Evolutionary conservation across 2,888 invertebrate genomes (phyloP), one percentile per base, ranked within the genome.

Genomic region (Lepeophtheirus nordmannii): DNA sequence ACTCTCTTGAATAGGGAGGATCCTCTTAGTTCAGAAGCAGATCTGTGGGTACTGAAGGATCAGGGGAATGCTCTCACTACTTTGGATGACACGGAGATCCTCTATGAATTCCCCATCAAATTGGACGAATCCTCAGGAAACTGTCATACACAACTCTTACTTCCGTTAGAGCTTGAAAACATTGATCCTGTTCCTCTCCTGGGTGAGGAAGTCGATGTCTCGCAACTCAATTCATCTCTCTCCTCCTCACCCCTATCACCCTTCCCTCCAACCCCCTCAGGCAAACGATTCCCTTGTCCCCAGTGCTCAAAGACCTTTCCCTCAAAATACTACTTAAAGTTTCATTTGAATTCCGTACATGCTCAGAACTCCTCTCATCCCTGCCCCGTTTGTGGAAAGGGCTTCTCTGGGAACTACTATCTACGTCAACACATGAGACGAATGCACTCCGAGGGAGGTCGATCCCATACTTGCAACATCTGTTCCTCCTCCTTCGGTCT

Each of bases 341-440:
- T 62, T 23, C 62, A 62, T 39, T 20, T 39, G 20, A 40, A 20
- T 17, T 39, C 38, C 40, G 62, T 62, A 17, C 62, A 62, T 17
- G 30, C 62, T 10, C 5, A 7, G 8, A 41, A 14, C n/a, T 20
- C 37, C n/a, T 62, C 73, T 5, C 74, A 77, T 69, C 71, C 71
- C 68, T 77, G 77, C 69, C 60, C 69, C 5, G 71, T 72, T 57
- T 78, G 78, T 69, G 69, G 71, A 0, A 77, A 77, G 69, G 74
- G 73, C 65, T 78, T 78, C 70, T 76, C 76, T 71, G 78, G 78
- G 68, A 77, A 76, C 3, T 75, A 75, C 69, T 77, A 78, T 69
- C 72, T 78, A 39, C 72, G 74, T 38, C 70, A 77, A 11, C 78
- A 78, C 68, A 70, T 74, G 10, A 70, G 77, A 22, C 39, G 62